phyloP scores from a whole-genome alignment of 92 coral and sea anemone genomes.

The Paramuricea clavata region DNA sequence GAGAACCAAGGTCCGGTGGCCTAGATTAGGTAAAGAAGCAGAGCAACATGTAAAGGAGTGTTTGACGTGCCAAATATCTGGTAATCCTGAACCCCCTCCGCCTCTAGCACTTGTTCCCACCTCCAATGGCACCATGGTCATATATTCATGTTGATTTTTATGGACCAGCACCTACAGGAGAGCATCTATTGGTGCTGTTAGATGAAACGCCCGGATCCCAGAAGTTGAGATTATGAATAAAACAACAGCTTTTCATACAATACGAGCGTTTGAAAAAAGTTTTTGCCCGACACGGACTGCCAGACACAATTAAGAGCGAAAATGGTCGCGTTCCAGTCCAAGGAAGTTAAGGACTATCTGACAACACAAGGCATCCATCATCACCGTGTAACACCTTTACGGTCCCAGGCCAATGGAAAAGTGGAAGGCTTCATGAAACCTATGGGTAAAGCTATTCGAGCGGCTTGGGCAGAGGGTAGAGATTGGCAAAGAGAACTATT shows the following conservation, averaged over 20 bases:
- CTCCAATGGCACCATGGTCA: background rate
- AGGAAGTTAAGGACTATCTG: no score
- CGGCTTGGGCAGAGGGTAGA: no score
- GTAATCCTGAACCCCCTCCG: background rate
- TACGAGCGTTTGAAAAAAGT: no score
- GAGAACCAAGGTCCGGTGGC: slow-evolving; percentile 10
- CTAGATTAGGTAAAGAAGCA: background rate
- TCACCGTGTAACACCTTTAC: no score
- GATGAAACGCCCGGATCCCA: background rate
- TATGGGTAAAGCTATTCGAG: no score
- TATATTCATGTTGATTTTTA: background rate
- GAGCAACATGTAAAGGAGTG: background rate
- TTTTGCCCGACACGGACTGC: no score
- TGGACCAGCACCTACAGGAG: background rate
- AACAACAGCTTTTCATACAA: background rate
- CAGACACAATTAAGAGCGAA: no score
- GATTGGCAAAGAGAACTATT: no score
- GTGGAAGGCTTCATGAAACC: no score
- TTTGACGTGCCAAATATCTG: background rate
- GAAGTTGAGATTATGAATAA: background rate
- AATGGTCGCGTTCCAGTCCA: no score
- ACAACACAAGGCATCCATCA: no score
- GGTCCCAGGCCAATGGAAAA: no score
- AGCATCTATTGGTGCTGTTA: background rate
- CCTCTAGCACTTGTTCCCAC: background rate